These are phyloP conservation scores for Xenops minutus DNA, from an alignment of 2,797 vertebrate genomes.

Conservation along the genomic window DNA sequence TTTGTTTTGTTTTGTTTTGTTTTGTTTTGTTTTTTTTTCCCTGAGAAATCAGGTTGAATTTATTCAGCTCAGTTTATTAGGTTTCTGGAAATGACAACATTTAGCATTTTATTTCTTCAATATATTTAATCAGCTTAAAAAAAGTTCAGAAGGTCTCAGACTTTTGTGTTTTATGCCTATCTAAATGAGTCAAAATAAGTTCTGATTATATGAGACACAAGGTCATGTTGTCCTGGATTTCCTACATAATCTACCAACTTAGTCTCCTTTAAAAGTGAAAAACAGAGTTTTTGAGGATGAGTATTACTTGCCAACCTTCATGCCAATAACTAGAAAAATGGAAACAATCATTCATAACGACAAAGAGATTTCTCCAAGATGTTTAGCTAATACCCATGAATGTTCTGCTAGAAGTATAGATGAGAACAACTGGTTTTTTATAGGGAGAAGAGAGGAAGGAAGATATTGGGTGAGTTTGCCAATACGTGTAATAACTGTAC, in stretches of 20 bases:
- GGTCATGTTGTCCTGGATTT: neutral
- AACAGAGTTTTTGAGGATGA: neutral
- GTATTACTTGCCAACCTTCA: neutral
- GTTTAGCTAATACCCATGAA: neutral
- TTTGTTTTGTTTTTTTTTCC: neutral
- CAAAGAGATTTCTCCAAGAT: neutral
- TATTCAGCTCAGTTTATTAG: neutral
- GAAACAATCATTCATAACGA: neutral
- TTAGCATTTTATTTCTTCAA: neutral
- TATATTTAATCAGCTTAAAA: neutral
- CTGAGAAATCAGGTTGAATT: neutral
- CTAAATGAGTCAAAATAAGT: neutral
- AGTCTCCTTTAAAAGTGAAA: neutral
- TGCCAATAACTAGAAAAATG: neutral
- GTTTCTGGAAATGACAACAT: neutral
- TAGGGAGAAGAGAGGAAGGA: too few species aligned
- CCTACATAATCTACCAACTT: neutral
- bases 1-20: too few species aligned
- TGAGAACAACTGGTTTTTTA: too few species aligned
- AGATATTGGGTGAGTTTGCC: too few species aligned
- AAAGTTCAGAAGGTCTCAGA: neutral
- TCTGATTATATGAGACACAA: neutral
- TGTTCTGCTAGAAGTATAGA: too few species aligned
- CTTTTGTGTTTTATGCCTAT: neutral
- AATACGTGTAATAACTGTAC: too few species aligned